Evolutionary conservation across 2,888 invertebrate species (phyloP).

Genomic region (Cephus pygmeus): DNA sequence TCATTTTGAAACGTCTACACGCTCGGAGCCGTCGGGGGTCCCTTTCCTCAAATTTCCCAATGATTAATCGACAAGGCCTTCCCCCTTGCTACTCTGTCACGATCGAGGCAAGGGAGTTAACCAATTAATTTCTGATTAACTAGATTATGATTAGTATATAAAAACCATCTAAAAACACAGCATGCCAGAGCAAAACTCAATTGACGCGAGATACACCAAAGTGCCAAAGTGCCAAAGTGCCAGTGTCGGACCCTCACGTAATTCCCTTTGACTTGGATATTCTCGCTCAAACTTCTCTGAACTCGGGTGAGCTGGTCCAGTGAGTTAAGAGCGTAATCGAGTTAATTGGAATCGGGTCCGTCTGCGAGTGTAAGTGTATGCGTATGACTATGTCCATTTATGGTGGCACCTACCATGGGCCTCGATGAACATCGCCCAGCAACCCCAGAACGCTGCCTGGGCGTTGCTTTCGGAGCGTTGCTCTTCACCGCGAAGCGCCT

Average conservation of each 20-base stretch:
- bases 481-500: slow-evolving; percentile 15
- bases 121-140: not conserved
- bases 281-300: not conserved
- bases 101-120: not conserved
- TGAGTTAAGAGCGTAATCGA: not conserved
- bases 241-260: not conserved
- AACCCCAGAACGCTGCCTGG: slow-evolving; percentile 60
- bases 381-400: not conserved
- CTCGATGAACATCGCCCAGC: slow-evolving; percentile 65
- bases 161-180: slow-evolving; percentile 24
- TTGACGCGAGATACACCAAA: not conserved
- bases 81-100: not conserved
- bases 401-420: slow-evolving; percentile 62
- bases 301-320: not conserved
- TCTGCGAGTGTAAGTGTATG: not conserved
- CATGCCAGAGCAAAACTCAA: slow-evolving; percentile 37
- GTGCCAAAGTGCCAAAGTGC: not conserved
- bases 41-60: not conserved
- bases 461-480: slow-evolving; percentile 48
- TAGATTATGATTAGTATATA: not conserved
- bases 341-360: slow-evolving; percentile 6
- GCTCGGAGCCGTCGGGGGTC: not conserved
- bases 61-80: not conserved
- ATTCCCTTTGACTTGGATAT: not conserved
- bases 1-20: not conserved